Evolutionary conservation across 2,113 vertebrate species (phyloP).

Genomic region (Stomatorhinus ivindoensis): DNA sequence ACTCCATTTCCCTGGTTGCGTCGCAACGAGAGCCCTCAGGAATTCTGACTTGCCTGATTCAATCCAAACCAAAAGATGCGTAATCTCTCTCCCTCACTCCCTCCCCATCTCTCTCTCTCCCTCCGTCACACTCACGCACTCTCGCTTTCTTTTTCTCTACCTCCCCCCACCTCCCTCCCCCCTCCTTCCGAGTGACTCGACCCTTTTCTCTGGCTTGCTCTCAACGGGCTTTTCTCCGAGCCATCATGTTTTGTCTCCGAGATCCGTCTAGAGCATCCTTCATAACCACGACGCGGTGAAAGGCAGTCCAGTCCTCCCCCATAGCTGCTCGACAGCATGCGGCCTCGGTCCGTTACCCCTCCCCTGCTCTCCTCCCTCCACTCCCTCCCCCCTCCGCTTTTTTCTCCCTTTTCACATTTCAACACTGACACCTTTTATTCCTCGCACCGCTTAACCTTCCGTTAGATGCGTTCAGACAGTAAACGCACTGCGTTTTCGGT

Average conservation of each 20-base stretch:
- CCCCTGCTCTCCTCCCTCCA: conserved; percentile 36
- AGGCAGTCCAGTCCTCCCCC: conserved; percentile 28
- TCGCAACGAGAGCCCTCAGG: conserved; percentile 56
- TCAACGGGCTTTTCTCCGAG: conserved; percentile 60
- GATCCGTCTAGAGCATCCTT: conserved; percentile 54
- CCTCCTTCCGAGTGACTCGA: conserved; percentile 12
- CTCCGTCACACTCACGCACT: background rate
- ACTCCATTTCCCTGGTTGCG: conserved; percentile 49
- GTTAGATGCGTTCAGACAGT: background rate
- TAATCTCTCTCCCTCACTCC: conserved; percentile 41
- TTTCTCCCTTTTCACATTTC: conserved; percentile 18
- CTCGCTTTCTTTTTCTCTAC: conserved; percentile 4
- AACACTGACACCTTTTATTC: conserved; percentile 20
- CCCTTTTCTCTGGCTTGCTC: conserved; percentile 18
- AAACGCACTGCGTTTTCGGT: background rate
- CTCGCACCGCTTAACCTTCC: background rate
- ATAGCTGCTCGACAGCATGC: conserved; percentile 24
- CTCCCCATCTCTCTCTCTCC: conserved; percentile 28
- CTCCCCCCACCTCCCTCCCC: conserved; percentile 14
- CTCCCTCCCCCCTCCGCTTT: conserved; percentile 29
- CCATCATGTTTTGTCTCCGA: conserved; percentile 67
- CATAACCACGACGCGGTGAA: conserved; percentile 43
- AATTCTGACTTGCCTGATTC: conserved; percentile 59
- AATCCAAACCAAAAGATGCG: conserved; percentile 60
- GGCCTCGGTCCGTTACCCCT: conserved; percentile 33